These are phyloP conservation scores for Euura lappo DNA, from an alignment of 1,140 invertebrate species.

Conservation along the genomic window DNA sequence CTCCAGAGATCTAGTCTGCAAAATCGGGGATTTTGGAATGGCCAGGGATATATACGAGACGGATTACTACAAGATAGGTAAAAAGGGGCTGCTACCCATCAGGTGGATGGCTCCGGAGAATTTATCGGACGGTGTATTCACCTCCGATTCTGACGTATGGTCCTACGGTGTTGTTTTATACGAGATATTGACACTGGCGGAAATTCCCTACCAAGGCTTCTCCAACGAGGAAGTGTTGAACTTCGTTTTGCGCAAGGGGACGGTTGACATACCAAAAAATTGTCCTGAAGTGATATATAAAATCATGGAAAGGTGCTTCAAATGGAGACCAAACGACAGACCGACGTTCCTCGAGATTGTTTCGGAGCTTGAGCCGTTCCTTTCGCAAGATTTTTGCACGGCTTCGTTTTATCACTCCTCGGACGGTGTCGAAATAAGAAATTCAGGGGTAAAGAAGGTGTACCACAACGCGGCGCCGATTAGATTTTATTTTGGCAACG, in stretches of 20 bases:
- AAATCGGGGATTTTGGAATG: conserved; percentile 76
- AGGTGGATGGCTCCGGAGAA: conserved; percentile 80
- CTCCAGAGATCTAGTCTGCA: conserved; percentile 69
- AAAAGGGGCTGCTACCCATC: conserved; percentile 71
- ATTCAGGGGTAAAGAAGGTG: conserved; percentile 40
- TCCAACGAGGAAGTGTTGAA: conserved; percentile 70
- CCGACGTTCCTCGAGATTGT: conserved; percentile 62
- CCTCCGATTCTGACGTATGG: conserved; percentile 78
- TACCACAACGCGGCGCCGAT: conserved; percentile 46
- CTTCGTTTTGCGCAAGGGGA: conserved; percentile 70
- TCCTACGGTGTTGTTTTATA: conserved; percentile 78
- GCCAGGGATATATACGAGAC: conserved; percentile 78
- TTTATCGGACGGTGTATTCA: conserved; percentile 76
- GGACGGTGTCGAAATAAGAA: conserved; percentile 50
- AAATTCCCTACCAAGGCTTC: conserved; percentile 75
- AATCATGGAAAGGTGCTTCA: conserved; percentile 59
- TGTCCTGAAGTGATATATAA: conserved; percentile 56
- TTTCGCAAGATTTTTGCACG: conserved; percentile 53
- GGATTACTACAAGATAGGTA: conserved; percentile 76
- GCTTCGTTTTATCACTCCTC: conserved; percentile 63
- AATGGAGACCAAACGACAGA: conserved; percentile 53
- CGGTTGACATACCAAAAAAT: conserved; percentile 67
- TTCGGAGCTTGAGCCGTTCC: conserved; percentile 52
- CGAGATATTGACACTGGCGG: conserved; percentile 77
- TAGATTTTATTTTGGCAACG: conserved; percentile 48